Evolutionary conservation across 2,113 vertebrate species (phyloP), one percentile per base, ranked within the genome.

Genomic region (Ceyx cyanopectus): DNA sequence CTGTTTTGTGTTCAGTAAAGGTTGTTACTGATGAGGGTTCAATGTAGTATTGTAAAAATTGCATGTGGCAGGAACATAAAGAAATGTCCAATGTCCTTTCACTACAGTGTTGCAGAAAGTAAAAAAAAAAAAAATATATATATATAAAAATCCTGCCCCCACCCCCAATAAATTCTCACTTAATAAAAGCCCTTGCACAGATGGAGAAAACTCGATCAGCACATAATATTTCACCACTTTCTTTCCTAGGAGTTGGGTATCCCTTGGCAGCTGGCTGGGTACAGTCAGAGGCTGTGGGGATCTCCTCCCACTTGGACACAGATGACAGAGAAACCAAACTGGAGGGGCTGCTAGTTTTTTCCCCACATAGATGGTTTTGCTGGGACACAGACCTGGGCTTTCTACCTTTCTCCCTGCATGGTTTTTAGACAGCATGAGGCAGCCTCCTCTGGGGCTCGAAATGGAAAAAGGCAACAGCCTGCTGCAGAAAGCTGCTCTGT

Each of bases 141-240:
- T n/a, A n/a, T n/a, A n/a, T n/a, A n/a, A n/a, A n/a, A 4, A 1
- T 10, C 37, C 30, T 6, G 51, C 19, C 46, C 19, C 46, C 19
- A 18, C 17, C 14, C 19, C 46, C 19, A 20, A 26, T 65, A 60
- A 65, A 85, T 56, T 87, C 63, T 58, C 65, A 65, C 45, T 69
- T 57, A 61, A 60, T 72, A 67, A 90, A 86, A 62, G 22, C 27
- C 4, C 29, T 56, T 30, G 54, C 15, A 12, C 61, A 48, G 61
- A 61, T 45, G 34, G n/a, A 14, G n/a, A 30, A 32, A 57, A 45
- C 19, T 40, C 57, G 8, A 6, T 2, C 13, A 58, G 22, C 30
- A 29, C 0, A 0, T 20, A 17, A 8, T 6, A 14, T 75, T 17
- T 57, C 62, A 29, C 37, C 5, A 5, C 30, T 45, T 45, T 30